Base-by-base conservation (phyloP, 2,113 vertebrate species). In the Neogale vison region DNA sequence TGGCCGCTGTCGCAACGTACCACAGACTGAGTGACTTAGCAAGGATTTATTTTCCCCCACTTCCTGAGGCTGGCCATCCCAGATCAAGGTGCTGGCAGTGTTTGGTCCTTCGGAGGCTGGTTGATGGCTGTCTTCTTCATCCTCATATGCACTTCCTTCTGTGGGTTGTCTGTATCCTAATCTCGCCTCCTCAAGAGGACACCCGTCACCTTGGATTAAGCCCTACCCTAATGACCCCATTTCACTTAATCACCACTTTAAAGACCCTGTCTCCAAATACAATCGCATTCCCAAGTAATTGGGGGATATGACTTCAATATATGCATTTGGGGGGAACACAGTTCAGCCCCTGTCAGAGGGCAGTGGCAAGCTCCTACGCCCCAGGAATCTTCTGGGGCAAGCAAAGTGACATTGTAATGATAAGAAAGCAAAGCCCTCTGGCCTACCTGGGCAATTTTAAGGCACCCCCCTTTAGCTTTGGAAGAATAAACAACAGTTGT, bases 261-360 rank as follows among this genome's bases (percentile, higher is more conserved):
- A 69, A 92, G 74, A n/a, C 11, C 65, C 39, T 36, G 0, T 69
- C 39, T 96, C 50, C 20, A 74, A 74, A 34, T 36, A 7, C 7
- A 45, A 36, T 57, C 67, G 17, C 74, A 67, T 77, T 90, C 71
- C 63, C 42, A 55, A 7, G n/a, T 47, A 26, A 0, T 20, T 15
- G 6, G 23, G 23, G 6, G 8, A 14, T 39, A 52, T 6, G 69
- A 57, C 15, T 81, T 71, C 42, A 72, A 24, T 13, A 10, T 26
- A 4, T 26, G 45, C 45, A 17, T 65, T 17, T 8, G 42, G 12
- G 7, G 29, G 20, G 42, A 74, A 24, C 11, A 36, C 21, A 21
- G 3, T 42, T 50, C 13, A 39, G 39, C n/a, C 31, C 11, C 0
- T 67, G 15, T 50, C 6, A 31, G 45, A 71, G 1, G 21, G 13